Base-by-base conservation (phyloP, 2,888 invertebrate species). In the Stenchaetothrips biformis region DNA sequence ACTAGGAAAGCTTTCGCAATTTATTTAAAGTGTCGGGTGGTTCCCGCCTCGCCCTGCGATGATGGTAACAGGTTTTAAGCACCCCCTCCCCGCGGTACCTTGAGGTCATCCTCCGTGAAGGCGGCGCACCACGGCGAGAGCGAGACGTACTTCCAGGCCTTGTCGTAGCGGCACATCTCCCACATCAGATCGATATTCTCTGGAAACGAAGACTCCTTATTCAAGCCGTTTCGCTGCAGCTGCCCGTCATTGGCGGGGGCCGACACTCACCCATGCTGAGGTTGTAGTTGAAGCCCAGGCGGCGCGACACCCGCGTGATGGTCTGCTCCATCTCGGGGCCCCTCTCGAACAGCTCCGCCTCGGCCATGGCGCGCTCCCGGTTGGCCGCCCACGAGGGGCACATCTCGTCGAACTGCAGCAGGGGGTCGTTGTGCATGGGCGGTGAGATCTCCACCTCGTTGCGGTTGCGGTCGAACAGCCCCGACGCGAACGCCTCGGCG, bases 101-200 rank as follows among this genome's bases (percentile, higher is more conserved):
- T 89, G 6, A 95, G 87, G 83, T 95, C 94, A 18, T 91, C 90
- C 81, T 89, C 90, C 48, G 90, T 91, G 85, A 95, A 95, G 0
- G 89, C 92, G 48, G 92, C 90, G 85, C 95, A 95, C 95, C 95
- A 96, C 0, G 93, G 89, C 1, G 94, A 93, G 27, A 80, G 59
- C 48, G 81, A 79, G 48, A 80, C 80, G 81, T 93, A 89, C 79
- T 91, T 90, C 93, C 94, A 94, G 0, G 95, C 92, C 85, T 94
- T 94, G 84, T 94, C 92, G 86, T 92, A 94, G 1, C 94, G 90
- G 84, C 95, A 95, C 89, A 93, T 92, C 82, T 94, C 92, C 85
- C 93, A 95, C 87, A 95, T 92, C 78, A 90, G 87, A 79, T 89
- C 85, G 16, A 95, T 87, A 9, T 90, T 88, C 7, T 82, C 86